A percentile compares a stretch with the other conserved stretches of the same genome.
These are phyloP conservation scores for Gadus macrocephalus DNA, from an alignment of 2,113 vertebrate species.

Conservation along the genomic window DNA sequence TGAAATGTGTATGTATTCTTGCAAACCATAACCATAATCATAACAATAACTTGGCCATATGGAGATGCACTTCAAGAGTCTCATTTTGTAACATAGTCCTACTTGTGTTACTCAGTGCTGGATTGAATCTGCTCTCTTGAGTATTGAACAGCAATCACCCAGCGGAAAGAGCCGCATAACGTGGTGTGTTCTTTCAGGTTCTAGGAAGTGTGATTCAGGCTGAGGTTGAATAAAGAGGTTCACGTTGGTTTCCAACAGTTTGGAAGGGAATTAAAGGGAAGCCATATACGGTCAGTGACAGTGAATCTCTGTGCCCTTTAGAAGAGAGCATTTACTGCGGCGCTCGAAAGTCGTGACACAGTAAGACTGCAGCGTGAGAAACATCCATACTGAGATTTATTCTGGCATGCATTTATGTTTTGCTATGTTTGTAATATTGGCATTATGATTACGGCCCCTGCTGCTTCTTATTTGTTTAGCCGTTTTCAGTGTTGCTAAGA, in stretches of 20 bases:
- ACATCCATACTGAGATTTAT: neutral
- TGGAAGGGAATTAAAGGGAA: too few relatives aligned
- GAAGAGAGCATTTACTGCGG: neutral
- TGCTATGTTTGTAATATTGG: constrained; percentile 9
- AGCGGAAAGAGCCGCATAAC: neutral
- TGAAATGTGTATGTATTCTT: too few relatives aligned
- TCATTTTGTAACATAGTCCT: too few relatives aligned
- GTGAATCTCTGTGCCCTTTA: neutral
- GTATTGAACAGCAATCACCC: neutral
- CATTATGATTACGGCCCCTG: constrained; percentile 18
- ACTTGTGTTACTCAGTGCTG: too few relatives aligned
- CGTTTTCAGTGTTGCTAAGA: constrained; percentile 2
- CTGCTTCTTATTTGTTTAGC: constrained; percentile 14
- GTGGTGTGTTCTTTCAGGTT: neutral
- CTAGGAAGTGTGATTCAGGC: neutral
- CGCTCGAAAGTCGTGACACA: too few relatives aligned
- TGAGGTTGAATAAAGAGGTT: neutral
- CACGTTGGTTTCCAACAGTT: too few relatives aligned
- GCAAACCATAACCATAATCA: too few relatives aligned
- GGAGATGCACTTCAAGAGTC: too few relatives aligned
- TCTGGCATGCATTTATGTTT: neutral
- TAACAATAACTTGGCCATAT: too few relatives aligned
- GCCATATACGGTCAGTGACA: neutral
- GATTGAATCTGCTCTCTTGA: too few relatives aligned
- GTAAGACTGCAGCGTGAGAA: neutral